Evolutionary conservation across 2,888 invertebrate genomes (phyloP).

Genomic region (Conomelus anceps): DNA sequence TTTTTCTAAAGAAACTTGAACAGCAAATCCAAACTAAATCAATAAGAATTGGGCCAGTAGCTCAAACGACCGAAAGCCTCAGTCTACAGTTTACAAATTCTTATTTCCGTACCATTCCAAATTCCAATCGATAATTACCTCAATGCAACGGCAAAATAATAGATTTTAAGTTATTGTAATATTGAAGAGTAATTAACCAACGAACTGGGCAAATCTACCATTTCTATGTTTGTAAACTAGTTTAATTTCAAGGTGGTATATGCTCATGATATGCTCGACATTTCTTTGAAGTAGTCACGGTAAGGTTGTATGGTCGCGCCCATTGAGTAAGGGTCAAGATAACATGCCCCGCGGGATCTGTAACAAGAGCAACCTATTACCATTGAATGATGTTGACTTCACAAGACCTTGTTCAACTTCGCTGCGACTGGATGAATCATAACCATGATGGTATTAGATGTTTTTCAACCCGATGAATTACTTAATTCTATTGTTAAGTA

Average conservation of each 20-base stretch:
- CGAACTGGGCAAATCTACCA: neutral
- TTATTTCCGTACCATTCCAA: too few relatives aligned
- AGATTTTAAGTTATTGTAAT: neutral
- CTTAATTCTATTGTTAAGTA: neutral
- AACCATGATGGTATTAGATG: neutral
- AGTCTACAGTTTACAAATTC: too few relatives aligned
- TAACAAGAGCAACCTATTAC: neutral
- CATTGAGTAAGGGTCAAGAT: neutral
- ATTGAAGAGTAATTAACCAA: neutral
- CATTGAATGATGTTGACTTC: neutral
- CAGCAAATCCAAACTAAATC: too few relatives aligned
- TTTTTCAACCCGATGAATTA: neutral
- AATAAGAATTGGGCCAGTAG: too few relatives aligned
- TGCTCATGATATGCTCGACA: neutral
- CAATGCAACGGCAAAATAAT: neutral
- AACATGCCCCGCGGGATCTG: neutral
- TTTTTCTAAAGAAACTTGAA: too few relatives aligned
- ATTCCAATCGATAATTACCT: neutral
- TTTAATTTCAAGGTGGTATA: neutral
- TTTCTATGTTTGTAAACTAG: neutral
- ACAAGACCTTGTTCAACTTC: neutral
- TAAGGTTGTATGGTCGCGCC: neutral
- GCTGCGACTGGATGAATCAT: neutral
- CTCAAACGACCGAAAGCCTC: too few relatives aligned
- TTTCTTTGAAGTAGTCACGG: neutral